These are phyloP conservation scores for Halesus radiatus DNA, from an alignment of 1,140 invertebrate genomes.

Conservation along the genomic window DNA sequence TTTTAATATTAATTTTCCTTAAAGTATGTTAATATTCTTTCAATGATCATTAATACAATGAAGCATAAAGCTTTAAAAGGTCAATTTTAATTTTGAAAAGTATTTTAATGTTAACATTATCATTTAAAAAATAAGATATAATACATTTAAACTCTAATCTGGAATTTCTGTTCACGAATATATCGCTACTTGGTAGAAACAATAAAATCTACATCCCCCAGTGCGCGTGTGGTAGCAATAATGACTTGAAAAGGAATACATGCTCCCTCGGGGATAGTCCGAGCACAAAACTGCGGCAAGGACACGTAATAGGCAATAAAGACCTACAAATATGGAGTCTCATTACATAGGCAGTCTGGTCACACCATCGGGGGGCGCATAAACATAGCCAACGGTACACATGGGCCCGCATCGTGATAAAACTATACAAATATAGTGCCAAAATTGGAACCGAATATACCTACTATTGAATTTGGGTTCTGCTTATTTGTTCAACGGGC, in stretches of 20 bases:
- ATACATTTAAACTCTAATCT: too few species aligned
- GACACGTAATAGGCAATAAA: conserved; percentile 35
- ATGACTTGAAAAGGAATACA: conserved; percentile 28
- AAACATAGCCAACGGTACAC: conserved; percentile 25
- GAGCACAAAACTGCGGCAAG: conserved; percentile 9
- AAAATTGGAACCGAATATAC: conserved; percentile 26
- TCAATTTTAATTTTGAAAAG: too few species aligned
- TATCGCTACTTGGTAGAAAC: background rate
- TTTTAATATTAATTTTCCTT: too few species aligned
- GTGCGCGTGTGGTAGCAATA: background rate
- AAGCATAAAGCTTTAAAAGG: too few species aligned
- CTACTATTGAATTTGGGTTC: conserved; percentile 21
- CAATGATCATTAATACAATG: too few species aligned
- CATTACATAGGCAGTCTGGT: conserved; percentile 40
- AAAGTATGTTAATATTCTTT: too few species aligned
- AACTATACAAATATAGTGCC: conserved; percentile 33
- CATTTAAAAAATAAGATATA: too few species aligned
- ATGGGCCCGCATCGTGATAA: conserved; percentile 33
- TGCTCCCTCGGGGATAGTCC: conserved; percentile 16
- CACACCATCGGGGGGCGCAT: conserved; percentile 33
- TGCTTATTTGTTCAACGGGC: conserved; percentile 6
- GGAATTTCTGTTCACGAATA: too few species aligned
- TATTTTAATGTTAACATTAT: too few species aligned
- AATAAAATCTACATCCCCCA: conserved; percentile 15
- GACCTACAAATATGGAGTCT: conserved; percentile 40